Evolutionary conservation across 35 echinoderm and acorn worm genomes (phyloP).

Genomic region (Anneissia japonica): DNA sequence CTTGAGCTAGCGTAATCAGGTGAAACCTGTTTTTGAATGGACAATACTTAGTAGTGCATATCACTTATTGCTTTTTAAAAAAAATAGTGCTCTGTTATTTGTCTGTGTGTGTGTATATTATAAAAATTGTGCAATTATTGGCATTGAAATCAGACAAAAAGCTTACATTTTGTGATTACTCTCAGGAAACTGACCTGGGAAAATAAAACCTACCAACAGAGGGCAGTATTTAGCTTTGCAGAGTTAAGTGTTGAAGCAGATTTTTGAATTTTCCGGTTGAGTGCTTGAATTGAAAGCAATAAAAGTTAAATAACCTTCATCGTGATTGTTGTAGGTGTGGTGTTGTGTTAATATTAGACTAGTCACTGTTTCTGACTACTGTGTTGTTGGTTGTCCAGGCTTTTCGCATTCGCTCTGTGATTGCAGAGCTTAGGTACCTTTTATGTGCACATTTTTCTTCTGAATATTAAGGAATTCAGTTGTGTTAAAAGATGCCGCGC

Average conservation of each 20-base stretch:
- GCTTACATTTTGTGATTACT: too few species aligned
- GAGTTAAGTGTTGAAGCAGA: not conserved
- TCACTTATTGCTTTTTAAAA: too few species aligned
- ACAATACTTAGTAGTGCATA: too few species aligned
- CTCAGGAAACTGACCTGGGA: not conserved
- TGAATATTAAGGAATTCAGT: not conserved
- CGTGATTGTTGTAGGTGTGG: not conserved
- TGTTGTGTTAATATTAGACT: not conserved
- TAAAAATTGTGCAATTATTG: too few species aligned
- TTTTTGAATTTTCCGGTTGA: not conserved
- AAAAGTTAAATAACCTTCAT: not conserved
- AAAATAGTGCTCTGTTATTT: too few species aligned
- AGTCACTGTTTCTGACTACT: not conserved
- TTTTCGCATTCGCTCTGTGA: not conserved
- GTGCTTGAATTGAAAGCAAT: not conserved
- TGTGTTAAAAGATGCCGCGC: not conserved
- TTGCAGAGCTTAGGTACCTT: not conserved
- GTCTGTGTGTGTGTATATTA: too few species aligned
- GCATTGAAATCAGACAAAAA: too few species aligned
- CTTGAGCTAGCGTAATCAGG: too few species aligned
- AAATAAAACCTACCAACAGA: not conserved
- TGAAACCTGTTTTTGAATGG: too few species aligned
- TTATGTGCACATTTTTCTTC: not conserved
- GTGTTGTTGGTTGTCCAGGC: not conserved
- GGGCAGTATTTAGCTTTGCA: not conserved